Evolutionary conservation across 1,140 invertebrate species (phyloP), one percentile per base, ranked within the genome.

Genomic region (Sipha flava): DNA sequence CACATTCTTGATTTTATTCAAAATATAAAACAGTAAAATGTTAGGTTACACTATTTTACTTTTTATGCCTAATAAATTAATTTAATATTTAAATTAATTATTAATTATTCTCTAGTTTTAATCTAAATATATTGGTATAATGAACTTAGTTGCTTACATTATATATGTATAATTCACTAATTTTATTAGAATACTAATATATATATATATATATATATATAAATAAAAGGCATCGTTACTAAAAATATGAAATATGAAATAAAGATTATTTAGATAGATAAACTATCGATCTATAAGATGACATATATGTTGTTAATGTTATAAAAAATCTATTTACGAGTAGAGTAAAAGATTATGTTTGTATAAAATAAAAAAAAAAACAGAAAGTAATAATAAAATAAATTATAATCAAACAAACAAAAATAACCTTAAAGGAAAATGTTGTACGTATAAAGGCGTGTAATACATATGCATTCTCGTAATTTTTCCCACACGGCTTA

Each of bases 401-500:
- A 68, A 68, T 29, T 29, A 68, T 68, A 68, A 68, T 26, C 23
- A 68, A 68, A 68, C 64, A 45, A 43, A 68, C 64, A 26, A 26
- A 26, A 12, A 57, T 14, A 68, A 68, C 40, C 40, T 45, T 26
- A 29, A 45, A 68, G 43, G 43, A 68, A 68, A 68, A 45, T 26
- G 40, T 18, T 43, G 21, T 45, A n/a, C 4, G 66, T 68, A 23
- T 26, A 16, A 43, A 66, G 5, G 4, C 34, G 23, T 66, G 29
- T 70, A 23, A 21, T 49, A 23, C 3, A 34, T 34, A 23, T 29
- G 26, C n/a, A 23, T 52, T 31, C 45, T 9, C 49, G 18, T 34
- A 47, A 52, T 73, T 73, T 72, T 73, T 52, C 70, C 29, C 45
- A 73, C 45, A 23, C 29, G 21, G n/a, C n/a, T 49, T 52, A 21